Percentiles rank a stretch among this genome's conserved stretches.
Conservation (phyloP, 1,140 invertebrate genomes). For the Dinothrombium tinctorium region DNA sequence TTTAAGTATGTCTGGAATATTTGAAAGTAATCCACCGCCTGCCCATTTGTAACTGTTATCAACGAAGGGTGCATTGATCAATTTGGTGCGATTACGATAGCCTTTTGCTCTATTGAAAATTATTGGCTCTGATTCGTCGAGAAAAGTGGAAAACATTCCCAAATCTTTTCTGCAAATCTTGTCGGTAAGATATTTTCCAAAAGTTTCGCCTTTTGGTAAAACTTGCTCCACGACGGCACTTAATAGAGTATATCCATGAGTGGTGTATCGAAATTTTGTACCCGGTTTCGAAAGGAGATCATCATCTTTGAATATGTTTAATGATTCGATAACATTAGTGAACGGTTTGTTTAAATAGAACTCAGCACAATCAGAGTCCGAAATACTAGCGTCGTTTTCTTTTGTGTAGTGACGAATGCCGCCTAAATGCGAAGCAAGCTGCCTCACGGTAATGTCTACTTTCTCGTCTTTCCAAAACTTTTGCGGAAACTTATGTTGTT, state of each 20-base stretch:
- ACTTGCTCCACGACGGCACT: constrained; percentile 32
- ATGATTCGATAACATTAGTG: constrained; percentile 23
- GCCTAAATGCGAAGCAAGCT: constrained; percentile 27
- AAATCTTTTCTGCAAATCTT: constrained; percentile 25
- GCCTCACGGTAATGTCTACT: constrained; percentile 27
- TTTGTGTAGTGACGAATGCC: constrained; percentile 30
- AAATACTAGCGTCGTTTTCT: constrained; percentile 8
- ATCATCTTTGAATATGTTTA: constrained; percentile 35
- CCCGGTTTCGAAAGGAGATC: constrained; percentile 31
- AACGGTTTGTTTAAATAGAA: constrained; percentile 26
- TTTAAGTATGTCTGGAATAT: constrained; percentile 27
- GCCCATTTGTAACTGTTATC: constrained; percentile 41
- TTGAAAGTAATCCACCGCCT: constrained; percentile 39
- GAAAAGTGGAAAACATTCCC: constrained; percentile 29
- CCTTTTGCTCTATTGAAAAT: constrained; percentile 31
- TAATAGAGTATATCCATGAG: constrained; percentile 33
- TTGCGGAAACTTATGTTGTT: constrained; percentile 25
- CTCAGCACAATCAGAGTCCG: no score
- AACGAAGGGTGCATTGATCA: constrained; percentile 34
- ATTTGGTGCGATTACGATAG: constrained; percentile 2
- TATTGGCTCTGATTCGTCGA: constrained; percentile 29
- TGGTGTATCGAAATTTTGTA: constrained; percentile 30
- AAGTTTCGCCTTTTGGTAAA: constrained; percentile 20
- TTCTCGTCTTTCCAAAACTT: constrained; percentile 26
- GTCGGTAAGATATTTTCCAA: constrained; percentile 21